A percentile compares a stretch with the other conserved stretches of the same genome.
phyloP scores from a whole-genome alignment of 2,113 vertebrate genomes.

The Tychaedon coryphoeus region DNA sequence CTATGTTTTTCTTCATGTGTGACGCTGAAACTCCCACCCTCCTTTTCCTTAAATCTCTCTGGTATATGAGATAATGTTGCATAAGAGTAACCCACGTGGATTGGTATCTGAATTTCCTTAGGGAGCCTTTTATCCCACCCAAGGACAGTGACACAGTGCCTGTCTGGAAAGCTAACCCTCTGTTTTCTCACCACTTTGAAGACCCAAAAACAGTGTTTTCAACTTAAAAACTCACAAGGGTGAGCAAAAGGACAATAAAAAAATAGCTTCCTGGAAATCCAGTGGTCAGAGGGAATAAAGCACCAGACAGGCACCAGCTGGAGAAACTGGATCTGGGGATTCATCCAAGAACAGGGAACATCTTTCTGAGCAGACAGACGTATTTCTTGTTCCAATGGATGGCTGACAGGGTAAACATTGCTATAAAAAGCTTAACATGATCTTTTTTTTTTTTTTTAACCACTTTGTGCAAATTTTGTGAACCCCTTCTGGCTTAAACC shows the following conservation, averaged over 20 bases:
- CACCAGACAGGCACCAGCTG: slow-evolving; percentile 37
- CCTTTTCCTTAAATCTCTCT: neutral
- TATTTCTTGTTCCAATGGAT: slow-evolving; percentile 11
- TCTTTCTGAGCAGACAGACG: slow-evolving; percentile 29
- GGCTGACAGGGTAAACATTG: slow-evolving; percentile 37
- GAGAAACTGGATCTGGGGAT: slow-evolving; percentile 43
- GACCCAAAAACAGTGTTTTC: neutral
- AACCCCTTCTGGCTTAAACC: neutral
- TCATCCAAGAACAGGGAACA: slow-evolving; percentile 48
- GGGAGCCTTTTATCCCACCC: neutral
- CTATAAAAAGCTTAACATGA: neutral
- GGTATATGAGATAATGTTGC: neutral
- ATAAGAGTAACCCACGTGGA: neutral
- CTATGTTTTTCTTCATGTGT: neutral
- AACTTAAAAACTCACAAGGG: neutral
- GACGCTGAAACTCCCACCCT: neutral
- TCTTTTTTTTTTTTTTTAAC: neutral
- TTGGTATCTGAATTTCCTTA: neutral
- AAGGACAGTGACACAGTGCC: neutral
- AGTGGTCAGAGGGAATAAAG: slow-evolving; percentile 24
- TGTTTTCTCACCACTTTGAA: neutral
- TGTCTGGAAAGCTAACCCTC: neutral
- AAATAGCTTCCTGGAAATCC: slow-evolving; percentile 4
- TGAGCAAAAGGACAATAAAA: neutral
- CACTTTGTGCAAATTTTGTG: neutral